Evolutionary conservation across 2,113 vertebrate species (phyloP).

Genomic region (Cephalopholis sonnerati): DNA sequence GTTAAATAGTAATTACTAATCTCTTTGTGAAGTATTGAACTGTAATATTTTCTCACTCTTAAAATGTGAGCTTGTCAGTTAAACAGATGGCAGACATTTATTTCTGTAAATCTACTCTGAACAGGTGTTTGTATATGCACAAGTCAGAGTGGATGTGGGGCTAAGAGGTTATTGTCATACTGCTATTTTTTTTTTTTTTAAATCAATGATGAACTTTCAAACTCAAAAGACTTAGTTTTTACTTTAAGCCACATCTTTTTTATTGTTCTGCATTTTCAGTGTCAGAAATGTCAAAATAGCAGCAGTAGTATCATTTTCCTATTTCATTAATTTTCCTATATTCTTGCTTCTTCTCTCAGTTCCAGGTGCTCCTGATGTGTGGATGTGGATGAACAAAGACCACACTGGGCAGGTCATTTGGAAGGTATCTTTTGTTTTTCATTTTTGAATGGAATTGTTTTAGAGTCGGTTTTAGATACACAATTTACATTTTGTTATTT

Average conservation of each 20-base stretch:
- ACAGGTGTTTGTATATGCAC: too few species aligned
- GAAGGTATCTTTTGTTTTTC: constrained; percentile 74
- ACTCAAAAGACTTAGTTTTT: neutral
- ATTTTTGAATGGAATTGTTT: constrained; percentile 16
- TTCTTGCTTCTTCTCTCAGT: constrained; percentile 57
- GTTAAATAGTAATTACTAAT: too few species aligned
- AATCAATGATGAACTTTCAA: neutral
- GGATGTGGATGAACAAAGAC: constrained; percentile 78
- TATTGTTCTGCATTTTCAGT: neutral
- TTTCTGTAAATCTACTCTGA: too few species aligned
- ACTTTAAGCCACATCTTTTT: neutral
- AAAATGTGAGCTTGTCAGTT: too few species aligned
- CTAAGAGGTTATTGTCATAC: too few species aligned
- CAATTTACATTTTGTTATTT: neutral
- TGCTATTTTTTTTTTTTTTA: too few species aligned
- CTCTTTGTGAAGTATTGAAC: too few species aligned
- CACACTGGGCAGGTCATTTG: constrained; percentile 75
- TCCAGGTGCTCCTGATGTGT: constrained; percentile 80
- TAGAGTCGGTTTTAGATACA: neutral
- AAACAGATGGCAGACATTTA: too few species aligned
- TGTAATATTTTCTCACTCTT: too few species aligned
- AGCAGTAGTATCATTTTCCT: neutral
- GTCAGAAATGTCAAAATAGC: neutral
- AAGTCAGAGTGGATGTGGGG: too few species aligned
- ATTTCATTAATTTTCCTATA: neutral